Evolutionary conservation across 2,797 vertebrate species (phyloP), one percentile per base, ranked within the genome.

Genomic region (Geotria australis): DNA sequence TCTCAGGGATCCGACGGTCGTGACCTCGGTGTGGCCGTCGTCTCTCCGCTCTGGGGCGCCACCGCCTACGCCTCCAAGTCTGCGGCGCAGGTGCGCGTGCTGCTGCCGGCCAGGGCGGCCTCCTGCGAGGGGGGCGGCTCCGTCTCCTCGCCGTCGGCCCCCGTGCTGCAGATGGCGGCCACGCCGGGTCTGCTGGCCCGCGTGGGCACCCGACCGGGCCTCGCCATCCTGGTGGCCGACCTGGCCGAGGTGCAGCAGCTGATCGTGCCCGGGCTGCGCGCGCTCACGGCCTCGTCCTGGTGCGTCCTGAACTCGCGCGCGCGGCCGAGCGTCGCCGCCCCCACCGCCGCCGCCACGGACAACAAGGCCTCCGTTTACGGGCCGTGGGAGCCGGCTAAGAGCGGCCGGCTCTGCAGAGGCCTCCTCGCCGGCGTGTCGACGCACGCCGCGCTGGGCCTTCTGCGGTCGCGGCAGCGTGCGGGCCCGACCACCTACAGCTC

Each of bases 341-440:
- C 4, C 24, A 5, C 24, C 24, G 5, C 24, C 24, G 5, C 77
- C 68, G 79, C 85, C 68, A 73, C 64, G 57, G 81, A 85, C 64
- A 77, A 75, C 15, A 66, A 67, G 64, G 75, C 76, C 65, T 98
- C 91, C 1, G 81, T 93, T 68, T 98, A 98, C 75, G 77, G 73
- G 62, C 81, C 83, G 2, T 98, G 91, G 91, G 24, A n/a, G 24
- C 51, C 51, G 9, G 12, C 51, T 55, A n/a, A 24, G 51, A 8
- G 12, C 51, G 80, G 83, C 1, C 83, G 82, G 70, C 91, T 86
- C 61, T 95, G 95, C 63, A 94, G 94, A 66, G 85, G 85, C 64
- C 98, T 95, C 73, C 88, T 88, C 38, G 79, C 88, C 48, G 83
- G 80, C 66, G 72, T 96, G 61, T 89, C 73, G 72, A 96, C 89